phyloP scores from a whole-genome alignment of 64 coral and sea anemone genomes.

The Montipora capricornis region DNA sequence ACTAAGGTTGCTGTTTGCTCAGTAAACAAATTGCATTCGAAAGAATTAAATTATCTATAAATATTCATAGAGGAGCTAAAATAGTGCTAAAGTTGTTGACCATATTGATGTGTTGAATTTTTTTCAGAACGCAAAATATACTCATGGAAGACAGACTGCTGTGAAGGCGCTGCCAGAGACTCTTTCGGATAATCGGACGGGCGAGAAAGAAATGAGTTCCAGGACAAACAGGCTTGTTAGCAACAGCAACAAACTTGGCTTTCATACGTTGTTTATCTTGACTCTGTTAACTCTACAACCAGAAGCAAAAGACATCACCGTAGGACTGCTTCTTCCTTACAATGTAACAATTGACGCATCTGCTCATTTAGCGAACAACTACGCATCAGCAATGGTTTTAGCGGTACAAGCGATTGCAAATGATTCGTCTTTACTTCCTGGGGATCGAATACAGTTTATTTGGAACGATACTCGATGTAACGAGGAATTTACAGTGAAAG shows the following conservation, averaged over 20 bases:
- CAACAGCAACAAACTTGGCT: conserved; percentile 19
- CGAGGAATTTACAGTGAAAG: conserved; percentile 3
- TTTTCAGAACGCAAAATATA: neutral
- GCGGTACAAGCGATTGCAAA: conserved; percentile 22
- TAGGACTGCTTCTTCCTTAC: conserved; percentile 60
- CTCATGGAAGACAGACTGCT: neutral
- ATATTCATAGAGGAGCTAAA: conserved; percentile 31
- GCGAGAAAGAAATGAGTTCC: conserved; percentile 1
- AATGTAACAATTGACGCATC: neutral
- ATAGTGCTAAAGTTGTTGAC: neutral
- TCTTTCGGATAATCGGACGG: neutral
- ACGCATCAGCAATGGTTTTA: conserved; percentile 8
- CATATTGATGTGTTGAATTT: neutral
- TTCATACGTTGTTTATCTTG: conserved; percentile 49
- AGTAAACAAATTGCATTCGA: conserved; percentile 42
- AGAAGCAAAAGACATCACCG: neutral
- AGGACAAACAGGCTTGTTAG: neutral
- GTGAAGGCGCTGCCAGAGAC: neutral
- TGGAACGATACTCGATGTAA: conserved; percentile 12
- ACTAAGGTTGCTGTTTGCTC: conserved; percentile 14
- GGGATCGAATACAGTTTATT: conserved; percentile 8
- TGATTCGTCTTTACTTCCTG: conserved; percentile 14
- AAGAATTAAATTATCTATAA: conserved; percentile 28
- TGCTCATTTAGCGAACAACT: neutral
- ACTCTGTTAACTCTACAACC: conserved; percentile 16